Evolutionary conservation across 2,797 vertebrate genomes (phyloP).

Genomic region (Agapornis canus): DNA sequence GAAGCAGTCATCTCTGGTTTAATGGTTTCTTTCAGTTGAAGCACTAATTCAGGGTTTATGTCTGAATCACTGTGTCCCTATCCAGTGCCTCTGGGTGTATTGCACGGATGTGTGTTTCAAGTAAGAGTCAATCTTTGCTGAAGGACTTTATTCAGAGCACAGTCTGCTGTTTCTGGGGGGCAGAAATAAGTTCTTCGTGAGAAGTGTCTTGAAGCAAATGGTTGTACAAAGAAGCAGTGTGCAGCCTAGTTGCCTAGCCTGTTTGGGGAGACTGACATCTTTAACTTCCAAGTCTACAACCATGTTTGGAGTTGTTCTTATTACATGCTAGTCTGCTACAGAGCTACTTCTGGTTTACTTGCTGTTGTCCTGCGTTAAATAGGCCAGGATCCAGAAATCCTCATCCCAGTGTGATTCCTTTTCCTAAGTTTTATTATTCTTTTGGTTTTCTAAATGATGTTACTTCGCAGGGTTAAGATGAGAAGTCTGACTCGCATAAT

Average conservation of each 20-base stretch:
- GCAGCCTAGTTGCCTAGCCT: not conserved
- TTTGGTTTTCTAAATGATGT: not conserved
- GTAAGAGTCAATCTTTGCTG: not conserved
- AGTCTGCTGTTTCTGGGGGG: not conserved
- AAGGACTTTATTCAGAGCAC: not conserved
- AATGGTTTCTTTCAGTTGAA: not conserved
- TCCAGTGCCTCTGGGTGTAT: too few species aligned
- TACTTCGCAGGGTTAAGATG: not conserved
- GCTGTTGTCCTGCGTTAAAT: not conserved
- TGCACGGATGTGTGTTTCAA: fast-evolving
- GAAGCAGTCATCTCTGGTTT: not conserved
- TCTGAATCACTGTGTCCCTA: not conserved
- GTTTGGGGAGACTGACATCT: not conserved
- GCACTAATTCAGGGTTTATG: not conserved
- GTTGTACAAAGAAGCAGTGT: not conserved
- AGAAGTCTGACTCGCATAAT: not conserved
- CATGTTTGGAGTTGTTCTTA: not conserved
- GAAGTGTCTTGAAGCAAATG: not conserved
- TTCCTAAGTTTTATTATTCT: not conserved
- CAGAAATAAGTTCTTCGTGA: fast-evolving
- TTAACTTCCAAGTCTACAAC: not conserved
- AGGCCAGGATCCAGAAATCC: not conserved
- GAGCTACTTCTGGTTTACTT: not conserved
- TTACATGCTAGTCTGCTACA: not conserved
- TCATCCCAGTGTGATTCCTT: not conserved